These are phyloP conservation scores for Neostethus bicornis DNA, from an alignment of 2,797 vertebrate genomes.

Conservation along the genomic window DNA sequence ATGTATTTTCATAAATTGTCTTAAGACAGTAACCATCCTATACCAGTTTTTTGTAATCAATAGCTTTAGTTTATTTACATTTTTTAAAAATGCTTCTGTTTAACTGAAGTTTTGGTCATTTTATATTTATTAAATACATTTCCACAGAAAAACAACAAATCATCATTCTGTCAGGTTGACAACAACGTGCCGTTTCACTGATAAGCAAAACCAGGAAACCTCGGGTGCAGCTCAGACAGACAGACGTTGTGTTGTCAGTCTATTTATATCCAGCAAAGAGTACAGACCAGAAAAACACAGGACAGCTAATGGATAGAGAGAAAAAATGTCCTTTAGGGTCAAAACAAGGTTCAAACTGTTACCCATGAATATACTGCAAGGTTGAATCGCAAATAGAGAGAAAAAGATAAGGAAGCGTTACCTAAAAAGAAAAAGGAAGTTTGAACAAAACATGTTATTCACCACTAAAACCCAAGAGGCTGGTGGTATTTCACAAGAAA, in stretches of 20 bases:
- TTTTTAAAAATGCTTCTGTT: not conserved
- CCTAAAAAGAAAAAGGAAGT: constrained; percentile 5
- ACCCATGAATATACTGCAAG: not conserved
- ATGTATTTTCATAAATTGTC: too few species aligned
- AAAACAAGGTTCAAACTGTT: constrained; percentile 26
- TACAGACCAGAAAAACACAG: not conserved
- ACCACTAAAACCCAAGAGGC: constrained; percentile 15
- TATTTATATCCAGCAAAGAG: constrained; percentile 72
- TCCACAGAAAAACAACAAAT: constrained; percentile 67
- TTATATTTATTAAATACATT: constrained; percentile 12
- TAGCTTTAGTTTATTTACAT: not conserved
- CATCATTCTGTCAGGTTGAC: constrained; percentile 59
- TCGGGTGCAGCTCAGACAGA: constrained; percentile 42
- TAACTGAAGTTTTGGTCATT: constrained; percentile 16
- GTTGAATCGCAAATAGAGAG: not conserved
- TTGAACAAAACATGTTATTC: not conserved
- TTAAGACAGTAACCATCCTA: too few species aligned
- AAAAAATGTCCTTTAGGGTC: constrained; percentile 1
- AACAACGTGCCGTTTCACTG: constrained; percentile 68
- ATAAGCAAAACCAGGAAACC: constrained; percentile 80
- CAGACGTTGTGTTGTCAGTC: constrained; percentile 59
- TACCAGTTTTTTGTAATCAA: too few species aligned
- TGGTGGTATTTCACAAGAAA: constrained; percentile 6
- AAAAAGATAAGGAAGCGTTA: too few species aligned
- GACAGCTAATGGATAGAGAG: constrained; percentile 55